Percentiles rank a stretch among this genome's conserved stretches.
Evolutionary conservation across 1,140 invertebrate species (phyloP).

Genomic region (Physella acuta): DNA sequence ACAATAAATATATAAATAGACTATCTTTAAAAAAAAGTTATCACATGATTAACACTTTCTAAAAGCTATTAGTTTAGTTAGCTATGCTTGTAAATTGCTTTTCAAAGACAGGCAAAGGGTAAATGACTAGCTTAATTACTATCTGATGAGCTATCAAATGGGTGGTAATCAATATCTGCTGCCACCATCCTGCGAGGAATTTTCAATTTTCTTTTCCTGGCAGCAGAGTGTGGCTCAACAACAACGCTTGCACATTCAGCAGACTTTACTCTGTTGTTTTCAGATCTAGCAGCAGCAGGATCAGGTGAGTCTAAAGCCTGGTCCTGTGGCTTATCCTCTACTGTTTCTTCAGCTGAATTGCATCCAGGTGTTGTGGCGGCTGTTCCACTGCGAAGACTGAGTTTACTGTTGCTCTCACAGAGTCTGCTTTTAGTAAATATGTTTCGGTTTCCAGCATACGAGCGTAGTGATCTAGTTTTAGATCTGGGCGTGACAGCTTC

Average conservation of each 20-base stretch:
- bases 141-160: slow-evolving; percentile 20
- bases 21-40: no score
- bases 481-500: background rate
- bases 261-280: background rate
- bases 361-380: background rate
- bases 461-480: slow-evolving; percentile 4
- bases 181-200: slow-evolving; percentile 14
- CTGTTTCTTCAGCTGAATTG: background rate
- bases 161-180: slow-evolving; percentile 17
- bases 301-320: background rate
- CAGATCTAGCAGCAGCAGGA: background rate
- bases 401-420: background rate
- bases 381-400: slow-evolving; percentile 1
- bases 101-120: no score
- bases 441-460: slow-evolving; percentile 19
- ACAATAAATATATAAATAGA: no score
- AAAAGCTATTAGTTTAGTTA: background rate
- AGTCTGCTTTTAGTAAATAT: slow-evolving; percentile 5
- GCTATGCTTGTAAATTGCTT: no score
- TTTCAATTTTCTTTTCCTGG: slow-evolving; percentile 19
- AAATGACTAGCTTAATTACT: slow-evolving; percentile 16
- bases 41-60: no score
- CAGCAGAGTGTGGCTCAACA: background rate
- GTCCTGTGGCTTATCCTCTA: background rate
- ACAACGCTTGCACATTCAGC: background rate